Evolutionary conservation across 2,888 invertebrate species (phyloP), one percentile per base, ranked within the genome.

Genomic region (Pyrgus malvae): DNA sequence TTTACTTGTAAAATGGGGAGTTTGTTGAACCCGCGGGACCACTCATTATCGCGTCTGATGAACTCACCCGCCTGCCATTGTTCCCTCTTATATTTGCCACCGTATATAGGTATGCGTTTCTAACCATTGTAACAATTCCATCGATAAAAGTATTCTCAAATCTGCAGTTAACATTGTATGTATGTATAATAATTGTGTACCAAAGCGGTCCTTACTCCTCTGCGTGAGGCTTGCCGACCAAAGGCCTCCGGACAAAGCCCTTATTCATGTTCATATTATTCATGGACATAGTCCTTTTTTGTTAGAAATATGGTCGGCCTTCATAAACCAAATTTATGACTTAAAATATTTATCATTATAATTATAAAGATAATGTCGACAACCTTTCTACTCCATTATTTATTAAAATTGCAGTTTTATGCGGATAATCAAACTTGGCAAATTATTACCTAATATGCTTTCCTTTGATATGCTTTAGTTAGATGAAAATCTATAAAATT

Each of bases 1-100:
- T 84, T 83, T 64, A 72, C 70, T 71, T 77, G 82, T 82, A 72
- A 80, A 87, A 83, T 78, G 67, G 76, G 71, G 69, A 82, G 89
- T 87, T 87, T 84, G 73, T 87, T 88, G 89, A 88, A 85, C 89
- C 80, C 80, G 74, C 74, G 80, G 83, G 84, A 82, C 81, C 76
- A 80, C 80, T 84, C 80, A 88, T 88, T 87, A 87, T 85, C 81
- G 80, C 78, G 84, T 80, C 70, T 86, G 82, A 84, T 82, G 87
- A 83, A 85, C 86, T 80, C 80, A 78, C 76, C 75, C 74, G 65
- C 31, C 19, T 69, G 76, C 80, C 74, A 84, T 87, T 87, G 87
- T 86, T 82, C 75, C 78, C 65, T 77, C 63, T 57, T 74, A 73
- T 74, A 75, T 74, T 68, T 65, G 69, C 70, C 66, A 59, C 68